Conservation (phyloP, 2,888 invertebrate genomes). For the Calephelis perditalis region DNA sequence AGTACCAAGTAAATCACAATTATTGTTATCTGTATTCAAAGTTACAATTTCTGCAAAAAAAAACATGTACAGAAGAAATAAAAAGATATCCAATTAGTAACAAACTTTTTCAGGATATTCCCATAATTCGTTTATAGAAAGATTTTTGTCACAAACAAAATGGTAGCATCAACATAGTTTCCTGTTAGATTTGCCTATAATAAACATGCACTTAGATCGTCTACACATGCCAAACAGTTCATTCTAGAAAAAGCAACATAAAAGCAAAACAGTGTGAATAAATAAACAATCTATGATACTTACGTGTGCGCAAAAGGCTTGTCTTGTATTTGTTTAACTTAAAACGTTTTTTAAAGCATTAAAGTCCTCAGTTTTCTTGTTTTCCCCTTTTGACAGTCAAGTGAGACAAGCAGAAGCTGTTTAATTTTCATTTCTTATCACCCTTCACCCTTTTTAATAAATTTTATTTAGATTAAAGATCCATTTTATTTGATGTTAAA, state of each 20-base stretch:
- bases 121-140: neutral
- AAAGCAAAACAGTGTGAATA: conserved; percentile 39
- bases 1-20: neutral
- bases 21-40: neutral
- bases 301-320: conserved; percentile 61
- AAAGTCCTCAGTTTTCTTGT: conserved; percentile 31
- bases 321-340: conserved; percentile 46
- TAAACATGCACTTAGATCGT: conserved; percentile 21
- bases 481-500: conserved; percentile 37
- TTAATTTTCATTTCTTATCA: conserved; percentile 32
- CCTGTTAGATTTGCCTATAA: conserved; percentile 9
- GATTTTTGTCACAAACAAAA: conserved; percentile 7
- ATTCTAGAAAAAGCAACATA: conserved; percentile 50
- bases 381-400: conserved; percentile 55
- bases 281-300: conserved; percentile 57
- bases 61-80: neutral
- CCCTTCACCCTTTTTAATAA: conserved; percentile 54
- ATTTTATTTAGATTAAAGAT: conserved; percentile 32
- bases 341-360: conserved; percentile 22
- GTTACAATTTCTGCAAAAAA: neutral
- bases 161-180: conserved; percentile 6
- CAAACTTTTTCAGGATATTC: neutral
- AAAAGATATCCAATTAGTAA: neutral
- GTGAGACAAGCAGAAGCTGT: conserved; percentile 60
- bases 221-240: conserved; percentile 76